Evolutionary conservation across 2,797 vertebrate species (phyloP), one percentile per base, ranked within the genome.

Genomic region (Percopsis omiscomaycus): DNA sequence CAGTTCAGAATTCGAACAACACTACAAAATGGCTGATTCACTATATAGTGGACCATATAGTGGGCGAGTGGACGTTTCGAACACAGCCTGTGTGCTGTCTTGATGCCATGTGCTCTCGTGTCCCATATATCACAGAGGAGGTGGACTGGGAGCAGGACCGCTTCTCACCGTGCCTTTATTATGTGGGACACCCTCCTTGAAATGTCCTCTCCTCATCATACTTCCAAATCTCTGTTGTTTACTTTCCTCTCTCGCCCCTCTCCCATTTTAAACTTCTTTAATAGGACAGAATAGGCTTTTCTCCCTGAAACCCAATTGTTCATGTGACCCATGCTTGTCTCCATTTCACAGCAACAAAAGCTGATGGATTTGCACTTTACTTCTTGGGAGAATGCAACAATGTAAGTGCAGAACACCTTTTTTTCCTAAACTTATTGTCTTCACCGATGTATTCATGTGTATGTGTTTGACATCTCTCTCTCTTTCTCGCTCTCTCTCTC

Each of bases 381-480:
- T 99, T 98, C 91, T 93, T 99, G 87, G 98, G 96, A 91, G 97
- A 99, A 93, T 98, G 98, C 93, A 99, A 98, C 95, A 99, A 98
- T 91, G 96, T 99, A 93, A 97, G 96, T 95, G 84, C 57, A 55
- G 29, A 29, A 5, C 4, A 28, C 27, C 15, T 64, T 56, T 29
- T 0, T 8, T 51, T 30, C 0, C 8, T 51, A 5, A 58, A 27
- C 27, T 47, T 10, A 44, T 56, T 52, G 61, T 28, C 12, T 3
- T 28, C 27, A 53, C 6, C 3, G 2, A 22, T 22, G 11, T 14
- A 14, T 0, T 27, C n/a, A 42, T 56, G 15, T 61, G 12, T 52
- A 0, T 50, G 1, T 50, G 15, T 69, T 59, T 81, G 10, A 71
- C 10, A 10, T 68, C 53, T 53, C 14, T 27, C 37, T 54, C 28